phyloP scores from a whole-genome alignment of 2,888 invertebrate species.

The Dryocosmus kuriphilus region DNA sequence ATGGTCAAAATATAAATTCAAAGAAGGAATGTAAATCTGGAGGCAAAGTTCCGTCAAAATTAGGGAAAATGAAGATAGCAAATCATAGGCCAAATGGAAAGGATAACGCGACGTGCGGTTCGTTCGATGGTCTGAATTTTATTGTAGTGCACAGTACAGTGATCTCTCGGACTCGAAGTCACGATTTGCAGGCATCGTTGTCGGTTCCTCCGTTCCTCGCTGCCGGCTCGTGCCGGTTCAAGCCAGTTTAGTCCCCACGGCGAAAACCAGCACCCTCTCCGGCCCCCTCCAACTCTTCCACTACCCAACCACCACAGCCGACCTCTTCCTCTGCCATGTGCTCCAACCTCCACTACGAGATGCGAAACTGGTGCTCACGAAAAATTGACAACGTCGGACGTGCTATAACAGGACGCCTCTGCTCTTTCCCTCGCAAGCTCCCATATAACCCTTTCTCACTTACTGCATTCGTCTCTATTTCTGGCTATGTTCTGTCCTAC shows the following conservation, averaged over 20 bases:
- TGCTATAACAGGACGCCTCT: constrained; percentile 28
- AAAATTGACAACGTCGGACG: constrained; percentile 26
- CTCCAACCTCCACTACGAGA: constrained; percentile 23
- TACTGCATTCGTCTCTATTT: constrained; percentile 26
- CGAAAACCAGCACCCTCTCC: constrained; percentile 3
- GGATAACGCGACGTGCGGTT: constrained; percentile 49
- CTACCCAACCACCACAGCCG: constrained; percentile 41
- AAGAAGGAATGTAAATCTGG: not conserved
- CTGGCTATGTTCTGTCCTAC: constrained; percentile 28
- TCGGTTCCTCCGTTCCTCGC: constrained; percentile 39
- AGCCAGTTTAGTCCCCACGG: constrained; percentile 65
- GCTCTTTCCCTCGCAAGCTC: not conserved
- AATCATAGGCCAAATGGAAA: constrained; percentile 28
- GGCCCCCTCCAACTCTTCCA: constrained; percentile 48
- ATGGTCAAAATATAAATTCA: not conserved
- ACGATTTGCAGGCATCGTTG: constrained; percentile 41
- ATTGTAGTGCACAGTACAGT: constrained; percentile 54
- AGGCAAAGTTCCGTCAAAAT: not conserved
- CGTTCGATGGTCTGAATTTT: constrained; percentile 62
- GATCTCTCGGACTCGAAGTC: constrained; percentile 38
- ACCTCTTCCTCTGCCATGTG: constrained; percentile 38
- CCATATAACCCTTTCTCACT: constrained; percentile 28
- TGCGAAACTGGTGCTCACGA: constrained; percentile 28
- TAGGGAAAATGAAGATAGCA: constrained; percentile 45
- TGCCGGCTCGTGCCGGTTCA: constrained; percentile 70